These are phyloP conservation scores for Lagopus leucura DNA, from an alignment of 2,113 vertebrate species.

Conservation along the genomic window DNA sequence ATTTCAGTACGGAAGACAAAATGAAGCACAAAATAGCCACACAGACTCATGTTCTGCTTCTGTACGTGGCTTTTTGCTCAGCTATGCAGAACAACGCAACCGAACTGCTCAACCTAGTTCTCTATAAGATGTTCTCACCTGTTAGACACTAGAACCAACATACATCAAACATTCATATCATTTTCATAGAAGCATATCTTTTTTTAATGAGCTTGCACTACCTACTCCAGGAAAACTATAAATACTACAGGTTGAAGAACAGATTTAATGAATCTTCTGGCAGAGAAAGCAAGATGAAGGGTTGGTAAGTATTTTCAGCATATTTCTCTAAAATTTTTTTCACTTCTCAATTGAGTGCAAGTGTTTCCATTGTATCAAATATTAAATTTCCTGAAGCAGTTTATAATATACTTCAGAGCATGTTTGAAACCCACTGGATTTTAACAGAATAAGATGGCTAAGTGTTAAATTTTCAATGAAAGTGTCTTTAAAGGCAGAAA, in stretches of 20 bases:
- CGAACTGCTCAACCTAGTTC: not conserved
- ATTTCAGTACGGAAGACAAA: not conserved
- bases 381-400: not conserved
- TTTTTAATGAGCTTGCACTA: slow-evolving; percentile 15
- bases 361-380: slow-evolving; percentile 12
- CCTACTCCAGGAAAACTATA: not conserved
- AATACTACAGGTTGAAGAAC: slow-evolving; percentile 33
- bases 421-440: not conserved
- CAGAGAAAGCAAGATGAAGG: slow-evolving; percentile 62
- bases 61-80: not conserved
- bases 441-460: not conserved
- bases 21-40: not conserved
- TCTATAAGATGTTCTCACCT: slow-evolving; percentile 7
- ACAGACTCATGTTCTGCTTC: not conserved
- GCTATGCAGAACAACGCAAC: not conserved
- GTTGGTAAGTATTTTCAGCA: slow-evolving; percentile 24
- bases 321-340: slow-evolving; percentile 40
- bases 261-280: slow-evolving; percentile 63
- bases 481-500: not conserved
- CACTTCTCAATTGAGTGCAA: slow-evolving; percentile 38
- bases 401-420: not conserved
- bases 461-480: not conserved
- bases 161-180: slow-evolving; percentile 14
- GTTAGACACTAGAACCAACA: not conserved
- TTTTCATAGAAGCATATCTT: not conserved